Evolutionary conservation across 2,113 vertebrate species (phyloP), one percentile per base, ranked within the genome.

Genomic region (Microcebus tavaratra): DNA sequence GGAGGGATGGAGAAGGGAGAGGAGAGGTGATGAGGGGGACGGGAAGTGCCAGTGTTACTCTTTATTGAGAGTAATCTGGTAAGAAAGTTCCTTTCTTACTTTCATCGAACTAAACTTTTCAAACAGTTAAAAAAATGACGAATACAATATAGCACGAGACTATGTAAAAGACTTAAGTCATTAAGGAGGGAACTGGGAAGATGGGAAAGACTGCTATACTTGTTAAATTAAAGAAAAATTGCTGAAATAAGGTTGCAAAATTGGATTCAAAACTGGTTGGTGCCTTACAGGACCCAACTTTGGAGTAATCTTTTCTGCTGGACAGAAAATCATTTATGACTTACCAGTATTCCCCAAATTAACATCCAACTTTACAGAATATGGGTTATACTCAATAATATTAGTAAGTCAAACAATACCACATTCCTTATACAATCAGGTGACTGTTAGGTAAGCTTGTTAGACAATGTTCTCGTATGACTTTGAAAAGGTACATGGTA

Each of bases 171-270:
- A 84, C 23, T 73, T 75, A 55, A 76, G 36, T 87, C 36, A 42
- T 31, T 31, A 63, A 92, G 57, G 53, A 68, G 45, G 20, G 14
- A 90, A 59, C 6, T 14, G 67, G 68, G 5, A 68, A 78, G 53
- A 83, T 34, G 79, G 70, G 42, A 75, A 57, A 72, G 59, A 76
- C 25, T 2, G 72, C 17, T 17, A 13, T 42, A 31, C 53, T 76
- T 48, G 36, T 25, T 48, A 76, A 75, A n/a, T 85, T 82, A 88
- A 95, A 70, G 10, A 92, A 72, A 81, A 95, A 81, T 76, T 78
- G 9, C 61, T 79, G 48, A 14, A 86, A 63, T 48, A 78, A 63
- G 59, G 34, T n/a, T 55, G n/a, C 8, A 86, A 73, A 85, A 72
- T 76, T 76, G 76, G 65, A 39, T 45, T 20, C 13, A 73, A 86